phyloP scores from a whole-genome alignment of 2,113 vertebrate genomes.

The Xyrauchen texanus region DNA sequence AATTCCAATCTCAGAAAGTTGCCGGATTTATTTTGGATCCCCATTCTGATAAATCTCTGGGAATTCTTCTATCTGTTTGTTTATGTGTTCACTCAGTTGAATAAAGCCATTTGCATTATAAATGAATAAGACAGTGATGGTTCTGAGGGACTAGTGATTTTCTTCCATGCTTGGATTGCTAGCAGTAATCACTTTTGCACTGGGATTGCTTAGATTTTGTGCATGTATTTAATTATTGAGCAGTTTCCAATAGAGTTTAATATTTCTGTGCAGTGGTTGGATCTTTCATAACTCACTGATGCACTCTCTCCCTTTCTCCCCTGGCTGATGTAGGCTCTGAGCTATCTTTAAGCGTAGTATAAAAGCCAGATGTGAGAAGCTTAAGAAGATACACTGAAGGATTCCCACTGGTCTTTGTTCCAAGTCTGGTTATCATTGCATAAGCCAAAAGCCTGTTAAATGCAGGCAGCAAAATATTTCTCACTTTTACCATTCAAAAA shows the following conservation, averaged over 20 bases:
- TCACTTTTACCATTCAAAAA: neutral
- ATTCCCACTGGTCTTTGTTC: neutral
- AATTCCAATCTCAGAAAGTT: conserved; percentile 37
- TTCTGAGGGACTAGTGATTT: conserved; percentile 36
- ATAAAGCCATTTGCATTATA: conserved; percentile 51
- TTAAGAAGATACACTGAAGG: neutral
- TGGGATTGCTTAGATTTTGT: conserved; percentile 41
- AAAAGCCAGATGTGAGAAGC: neutral
- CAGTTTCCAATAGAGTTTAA: neutral
- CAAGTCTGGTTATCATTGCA: neutral
- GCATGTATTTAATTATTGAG: conserved; percentile 53
- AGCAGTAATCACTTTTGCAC: conserved; percentile 43
- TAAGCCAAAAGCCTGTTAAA: neutral
- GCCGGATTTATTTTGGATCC: conserved; percentile 25
- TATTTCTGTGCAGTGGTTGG: conserved; percentile 32
- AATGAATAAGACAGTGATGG: conserved; percentile 56
- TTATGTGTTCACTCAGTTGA: conserved; percentile 45
- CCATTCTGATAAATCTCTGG: conserved; percentile 23
- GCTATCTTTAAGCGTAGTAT: neutral
- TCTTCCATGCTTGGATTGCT: conserved; percentile 41
- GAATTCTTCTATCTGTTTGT: conserved; percentile 38
- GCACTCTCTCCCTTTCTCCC: neutral
- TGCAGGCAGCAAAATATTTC: neutral
- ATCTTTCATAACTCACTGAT: conserved; percentile 12
- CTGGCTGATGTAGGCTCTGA: conserved; percentile 18